phyloP scores from a whole-genome alignment of 1,140 invertebrate species.

The Calephelis virginiensis region DNA sequence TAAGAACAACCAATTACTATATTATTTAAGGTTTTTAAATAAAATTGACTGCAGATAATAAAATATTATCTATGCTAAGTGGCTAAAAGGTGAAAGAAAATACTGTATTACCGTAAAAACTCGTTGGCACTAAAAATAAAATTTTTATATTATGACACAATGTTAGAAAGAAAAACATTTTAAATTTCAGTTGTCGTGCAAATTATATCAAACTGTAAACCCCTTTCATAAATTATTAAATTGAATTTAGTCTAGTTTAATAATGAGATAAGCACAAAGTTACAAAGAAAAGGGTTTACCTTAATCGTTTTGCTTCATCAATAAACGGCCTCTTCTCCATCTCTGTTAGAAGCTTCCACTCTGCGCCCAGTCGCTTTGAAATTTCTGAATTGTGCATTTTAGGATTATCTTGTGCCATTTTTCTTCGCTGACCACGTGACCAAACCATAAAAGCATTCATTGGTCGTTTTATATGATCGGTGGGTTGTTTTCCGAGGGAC shows the following conservation, averaged over 20 bases:
- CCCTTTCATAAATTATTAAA: neutral
- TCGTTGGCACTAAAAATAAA: no score
- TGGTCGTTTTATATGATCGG: conserved; percentile 91
- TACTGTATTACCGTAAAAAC: no score
- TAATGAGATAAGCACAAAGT: neutral
- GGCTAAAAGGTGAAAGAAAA: no score
- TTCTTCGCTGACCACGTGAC: conserved; percentile 92
- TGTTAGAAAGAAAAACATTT: no score
- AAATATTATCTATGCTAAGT: no score
- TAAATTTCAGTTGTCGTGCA: no score
- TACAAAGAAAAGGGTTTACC: conserved; percentile 80
- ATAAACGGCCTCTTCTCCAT: conserved; percentile 96
- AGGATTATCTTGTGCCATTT: conserved; percentile 98
- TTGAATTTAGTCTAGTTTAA: neutral
- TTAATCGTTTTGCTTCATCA: conserved; percentile 95
- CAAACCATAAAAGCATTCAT: conserved; percentile 98
- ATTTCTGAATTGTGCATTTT: conserved; percentile 99
- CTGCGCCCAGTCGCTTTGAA: conserved; percentile 91
- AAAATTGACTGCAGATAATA: no score
- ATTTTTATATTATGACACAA: no score
- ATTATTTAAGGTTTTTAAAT: no score
- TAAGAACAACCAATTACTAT: no score
- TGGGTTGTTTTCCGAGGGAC: conserved; percentile 64
- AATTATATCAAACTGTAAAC: no score
- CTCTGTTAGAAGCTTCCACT: conserved; percentile 94